These are phyloP conservation scores for Eupithecia insigniata DNA, from an alignment of 2,888 invertebrate species.

Conservation along the genomic window DNA sequence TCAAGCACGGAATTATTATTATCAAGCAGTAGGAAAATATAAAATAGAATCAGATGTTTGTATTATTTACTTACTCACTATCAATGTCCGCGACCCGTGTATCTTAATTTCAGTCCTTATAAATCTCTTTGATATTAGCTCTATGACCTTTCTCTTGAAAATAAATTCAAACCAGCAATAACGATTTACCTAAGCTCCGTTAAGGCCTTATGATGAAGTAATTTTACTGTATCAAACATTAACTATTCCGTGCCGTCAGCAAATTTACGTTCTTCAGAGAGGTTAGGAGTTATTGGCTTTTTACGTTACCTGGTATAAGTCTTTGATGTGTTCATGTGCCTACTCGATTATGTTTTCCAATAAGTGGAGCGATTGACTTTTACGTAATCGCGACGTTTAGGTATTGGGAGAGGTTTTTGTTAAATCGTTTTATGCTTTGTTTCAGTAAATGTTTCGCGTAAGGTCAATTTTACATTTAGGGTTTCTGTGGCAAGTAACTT, in stretches of 20 bases:
- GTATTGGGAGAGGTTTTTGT: background rate
- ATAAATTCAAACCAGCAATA: background rate
- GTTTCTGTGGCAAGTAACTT: background rate
- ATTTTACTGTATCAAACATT: background rate
- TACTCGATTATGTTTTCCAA: conserved; percentile 25
- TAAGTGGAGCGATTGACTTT: conserved; percentile 15
- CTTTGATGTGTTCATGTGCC: conserved; percentile 21
- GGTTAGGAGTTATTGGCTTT: conserved; percentile 29
- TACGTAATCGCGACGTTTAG: background rate
- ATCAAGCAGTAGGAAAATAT: background rate
- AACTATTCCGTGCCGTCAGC: conserved; percentile 13
- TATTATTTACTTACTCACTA: background rate
- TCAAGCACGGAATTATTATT: background rate
- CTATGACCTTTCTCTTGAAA: too few species aligned
- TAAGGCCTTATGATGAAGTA: background rate
- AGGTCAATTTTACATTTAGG: background rate
- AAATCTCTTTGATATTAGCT: background rate
- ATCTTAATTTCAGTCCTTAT: background rate
- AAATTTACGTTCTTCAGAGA: conserved; percentile 19
- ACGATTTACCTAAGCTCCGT: background rate
- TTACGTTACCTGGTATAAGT: conserved; percentile 14
- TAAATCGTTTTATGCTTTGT: background rate
- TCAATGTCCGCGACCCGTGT: background rate
- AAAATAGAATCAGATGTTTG: background rate
- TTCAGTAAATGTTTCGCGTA: background rate